Conservation (phyloP, 2,113 vertebrate genomes). For the Ceyx margarethae region DNA sequence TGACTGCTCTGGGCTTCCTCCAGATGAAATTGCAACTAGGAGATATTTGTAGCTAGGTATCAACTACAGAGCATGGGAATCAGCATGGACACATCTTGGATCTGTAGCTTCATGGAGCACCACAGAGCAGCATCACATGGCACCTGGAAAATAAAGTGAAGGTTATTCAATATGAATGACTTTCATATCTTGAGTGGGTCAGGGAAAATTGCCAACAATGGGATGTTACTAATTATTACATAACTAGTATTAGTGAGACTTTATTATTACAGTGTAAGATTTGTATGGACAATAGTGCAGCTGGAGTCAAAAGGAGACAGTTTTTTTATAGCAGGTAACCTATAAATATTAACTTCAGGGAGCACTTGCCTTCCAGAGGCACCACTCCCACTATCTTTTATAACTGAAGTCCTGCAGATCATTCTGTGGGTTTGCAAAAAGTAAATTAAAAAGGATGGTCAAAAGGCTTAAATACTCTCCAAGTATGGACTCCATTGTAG, state of each 20-base stretch:
- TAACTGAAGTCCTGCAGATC: not conserved
- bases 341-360: not conserved
- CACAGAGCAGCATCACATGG: not conserved
- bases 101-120: not conserved
- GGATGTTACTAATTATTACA: not conserved
- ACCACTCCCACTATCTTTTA: not conserved
- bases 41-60: not conserved
- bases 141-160: not conserved
- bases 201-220: not conserved
- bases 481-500: not conserved
- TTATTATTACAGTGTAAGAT: not conserved
- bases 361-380: not conserved
- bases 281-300: not conserved
- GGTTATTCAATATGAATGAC: not conserved
- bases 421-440: not conserved
- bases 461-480: not conserved
- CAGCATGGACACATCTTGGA: not conserved
- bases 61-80: not conserved
- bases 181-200: not conserved
- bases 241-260: not conserved
- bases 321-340: not conserved
- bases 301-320: not conserved
- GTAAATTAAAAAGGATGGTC: not conserved
- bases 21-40: not conserved
- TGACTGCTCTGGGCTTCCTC: not conserved